Evolutionary conservation across 2,113 vertebrate genomes (phyloP).

Genomic region (Synchiropus splendidus): DNA sequence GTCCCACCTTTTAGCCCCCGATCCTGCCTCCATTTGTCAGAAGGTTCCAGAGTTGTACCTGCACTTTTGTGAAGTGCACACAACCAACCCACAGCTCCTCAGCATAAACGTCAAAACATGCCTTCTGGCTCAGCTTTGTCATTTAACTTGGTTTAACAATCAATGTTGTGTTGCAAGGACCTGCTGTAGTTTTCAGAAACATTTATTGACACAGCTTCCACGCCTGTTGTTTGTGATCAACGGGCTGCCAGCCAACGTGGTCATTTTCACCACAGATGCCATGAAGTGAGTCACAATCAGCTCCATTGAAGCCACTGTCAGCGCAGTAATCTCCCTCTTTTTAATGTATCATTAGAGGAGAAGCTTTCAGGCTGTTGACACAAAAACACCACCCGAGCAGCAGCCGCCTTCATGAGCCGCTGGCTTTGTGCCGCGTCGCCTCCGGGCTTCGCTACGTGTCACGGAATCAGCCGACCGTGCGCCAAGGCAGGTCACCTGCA

Average conservation of each 20-base stretch:
- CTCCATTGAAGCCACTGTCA: constrained; percentile 45
- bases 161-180: too few relatives aligned
- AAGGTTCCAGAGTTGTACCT: too few relatives aligned
- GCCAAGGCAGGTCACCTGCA: constrained; percentile 26
- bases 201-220: too few relatives aligned
- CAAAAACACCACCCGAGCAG: constrained; percentile 37
- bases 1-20: too few relatives aligned
- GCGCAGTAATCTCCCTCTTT: constrained; percentile 26
- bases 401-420: constrained; percentile 21
- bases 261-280: constrained; percentile 36
- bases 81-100: too few relatives aligned
- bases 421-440: constrained; percentile 25
- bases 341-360: constrained; percentile 37
- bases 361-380: constrained; percentile 44
- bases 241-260: constrained; percentile 31
- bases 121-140: too few relatives aligned
- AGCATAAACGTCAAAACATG: too few relatives aligned
- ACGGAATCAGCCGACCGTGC: constrained; percentile 17
- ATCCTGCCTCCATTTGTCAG: too few relatives aligned
- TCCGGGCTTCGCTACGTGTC: constrained; percentile 18
- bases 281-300: constrained; percentile 44
- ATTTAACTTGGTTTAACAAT: too few relatives aligned
- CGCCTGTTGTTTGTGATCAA: too few relatives aligned
- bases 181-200: too few relatives aligned
- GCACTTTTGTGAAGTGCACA: too few relatives aligned